A percentile compares a stretch with the other conserved stretches of the same genome.
These are phyloP conservation scores for Sebastes aleutianus DNA, from an alignment of 2,797 vertebrate species.

Conservation along the genomic window DNA sequence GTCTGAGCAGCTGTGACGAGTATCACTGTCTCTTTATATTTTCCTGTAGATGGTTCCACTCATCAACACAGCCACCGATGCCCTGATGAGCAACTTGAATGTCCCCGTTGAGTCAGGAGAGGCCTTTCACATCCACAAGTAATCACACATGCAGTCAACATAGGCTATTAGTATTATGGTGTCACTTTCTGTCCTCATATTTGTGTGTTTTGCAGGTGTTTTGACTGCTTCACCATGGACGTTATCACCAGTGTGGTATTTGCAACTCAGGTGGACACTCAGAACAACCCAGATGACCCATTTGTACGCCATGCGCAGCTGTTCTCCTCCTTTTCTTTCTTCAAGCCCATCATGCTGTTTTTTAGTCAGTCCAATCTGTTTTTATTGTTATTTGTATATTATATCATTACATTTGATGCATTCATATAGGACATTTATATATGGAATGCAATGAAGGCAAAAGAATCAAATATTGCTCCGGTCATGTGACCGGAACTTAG, in stretches of 20 bases:
- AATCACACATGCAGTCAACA: slow-evolving; percentile 1
- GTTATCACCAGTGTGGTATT: slow-evolving; percentile 91
- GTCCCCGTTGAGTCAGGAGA: slow-evolving; percentile 82
- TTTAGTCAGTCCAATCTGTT: slow-evolving; percentile 67
- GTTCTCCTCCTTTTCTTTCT: slow-evolving; percentile 86
- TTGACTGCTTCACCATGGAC: slow-evolving; percentile 84
- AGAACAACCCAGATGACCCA: slow-evolving; percentile 84
- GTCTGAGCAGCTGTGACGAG: not conserved
- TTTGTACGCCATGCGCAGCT: slow-evolving; percentile 88
- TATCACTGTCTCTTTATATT: not conserved
- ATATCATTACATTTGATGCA: no score
- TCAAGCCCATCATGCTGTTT: slow-evolving; percentile 82
- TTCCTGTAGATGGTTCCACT: slow-evolving; percentile 88
- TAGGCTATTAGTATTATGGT: fast-evolving
- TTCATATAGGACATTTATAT: no score
- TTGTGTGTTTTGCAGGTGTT: slow-evolving; percentile 66
- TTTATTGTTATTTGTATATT: not conserved
- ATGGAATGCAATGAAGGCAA: no score
- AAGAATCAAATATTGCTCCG: no score
- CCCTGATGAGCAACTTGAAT: slow-evolving; percentile 87
- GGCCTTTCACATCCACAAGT: slow-evolving; percentile 93
- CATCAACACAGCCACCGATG: slow-evolving; percentile 86
- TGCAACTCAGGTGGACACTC: slow-evolving; percentile 89
- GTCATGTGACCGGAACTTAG: no score
- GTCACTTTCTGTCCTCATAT: not conserved